phyloP scores from a whole-genome alignment of 2,888 invertebrate genomes.

The Spisula subtruncata region DNA sequence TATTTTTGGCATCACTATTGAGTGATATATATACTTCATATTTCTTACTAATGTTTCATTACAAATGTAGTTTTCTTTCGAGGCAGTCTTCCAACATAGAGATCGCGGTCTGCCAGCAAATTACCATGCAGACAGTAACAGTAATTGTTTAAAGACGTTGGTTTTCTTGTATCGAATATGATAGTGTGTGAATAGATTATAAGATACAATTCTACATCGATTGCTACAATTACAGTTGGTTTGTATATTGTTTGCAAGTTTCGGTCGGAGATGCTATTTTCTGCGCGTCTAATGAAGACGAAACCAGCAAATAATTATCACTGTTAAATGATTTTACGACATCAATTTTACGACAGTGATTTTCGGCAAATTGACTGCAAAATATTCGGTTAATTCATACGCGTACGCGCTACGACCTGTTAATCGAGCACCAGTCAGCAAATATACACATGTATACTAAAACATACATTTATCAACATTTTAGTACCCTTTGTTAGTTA shows the following conservation, averaged over 20 bases:
- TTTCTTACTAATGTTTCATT: conserved; percentile 28
- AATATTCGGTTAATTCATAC: neutral
- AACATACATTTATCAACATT: neutral
- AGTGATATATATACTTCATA: neutral
- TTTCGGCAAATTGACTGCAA: neutral
- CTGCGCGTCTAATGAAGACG: neutral
- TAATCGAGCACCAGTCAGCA: conserved; percentile 1
- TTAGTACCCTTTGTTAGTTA: neutral
- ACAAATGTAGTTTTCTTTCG: conserved; percentile 34
- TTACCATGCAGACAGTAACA: neutral
- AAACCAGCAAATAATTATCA: neutral
- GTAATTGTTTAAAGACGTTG: conserved; percentile 19
- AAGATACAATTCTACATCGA: neutral
- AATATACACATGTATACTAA: neutral
- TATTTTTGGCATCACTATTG: no score
- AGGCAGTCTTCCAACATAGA: conserved; percentile 37
- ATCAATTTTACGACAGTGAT: neutral
- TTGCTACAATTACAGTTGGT: neutral
- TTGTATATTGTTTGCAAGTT: neutral
- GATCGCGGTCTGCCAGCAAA: conserved; percentile 15
- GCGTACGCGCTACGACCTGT: neutral
- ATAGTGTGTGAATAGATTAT: conserved; percentile 7
- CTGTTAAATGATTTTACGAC: neutral
- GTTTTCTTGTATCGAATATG: conserved; percentile 6
- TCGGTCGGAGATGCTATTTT: neutral